Evolutionary conservation across 2,113 vertebrate species (phyloP), one percentile per base, ranked within the genome.

Genomic region (Tyto alba): DNA sequence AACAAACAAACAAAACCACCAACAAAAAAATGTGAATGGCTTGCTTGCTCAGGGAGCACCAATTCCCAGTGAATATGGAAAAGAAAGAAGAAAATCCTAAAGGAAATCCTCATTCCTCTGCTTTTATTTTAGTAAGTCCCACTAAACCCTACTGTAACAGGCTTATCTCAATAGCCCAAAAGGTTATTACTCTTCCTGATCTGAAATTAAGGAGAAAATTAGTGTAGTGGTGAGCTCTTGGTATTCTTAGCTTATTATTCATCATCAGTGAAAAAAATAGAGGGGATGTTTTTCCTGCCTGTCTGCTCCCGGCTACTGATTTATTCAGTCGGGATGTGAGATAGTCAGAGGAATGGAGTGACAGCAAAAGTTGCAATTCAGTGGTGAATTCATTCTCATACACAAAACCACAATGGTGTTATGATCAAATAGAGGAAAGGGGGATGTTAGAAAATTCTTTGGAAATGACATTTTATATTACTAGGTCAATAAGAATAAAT

Each of bases 1-100:
- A 45, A 16, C 15, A 16, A 47, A 47, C 18, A 19, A 47, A 47
- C 18, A 45, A 47, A 47, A 47, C 43, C 15, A 16, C 43, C 17
- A 57, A 32, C 32, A 7, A 38, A 23, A 2, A 25, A 10, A 11
- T 12, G 4, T 13, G 1, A n/a, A 32, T 43, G 3, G 4, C 3
- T 83, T 38, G 1, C 5, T 48, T 91, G 75, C 7, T 64, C 16
- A 50, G 45, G 29, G 5, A 59, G 3, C 38, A 50, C 7, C 16
- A 63, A 20, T 23, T 19, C 11, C 8, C 10, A 50, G 12, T 47
- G 36, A 25, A 34, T 36, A 50, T 2, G 2, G 27, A 80, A 11
- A 68, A 13, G 32, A 83, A 77, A 56, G 16, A 69, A 66, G 15
- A 69, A 77, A 69, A 50, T 55, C 3, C 7, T 66, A n/a, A 56